Conservation (phyloP, 2,888 invertebrate genomes). For the Julus scanicus region DNA sequence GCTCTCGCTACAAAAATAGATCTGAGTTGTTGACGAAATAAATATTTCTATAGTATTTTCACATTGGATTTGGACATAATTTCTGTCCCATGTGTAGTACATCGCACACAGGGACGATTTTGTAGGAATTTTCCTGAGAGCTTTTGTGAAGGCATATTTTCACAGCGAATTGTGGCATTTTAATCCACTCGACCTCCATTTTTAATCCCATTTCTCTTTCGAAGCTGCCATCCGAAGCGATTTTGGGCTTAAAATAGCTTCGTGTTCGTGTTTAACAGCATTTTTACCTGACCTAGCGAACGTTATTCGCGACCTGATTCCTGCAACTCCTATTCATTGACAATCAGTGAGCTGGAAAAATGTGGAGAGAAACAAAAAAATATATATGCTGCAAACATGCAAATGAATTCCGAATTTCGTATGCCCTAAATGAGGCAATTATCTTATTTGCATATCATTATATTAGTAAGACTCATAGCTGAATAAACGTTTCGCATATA, state of each 20-base stretch:
- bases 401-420: conserved; percentile 9
- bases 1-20: not conserved
- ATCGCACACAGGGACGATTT: not conserved
- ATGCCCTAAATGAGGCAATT: conserved; percentile 17
- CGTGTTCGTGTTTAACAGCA: conserved; percentile 43
- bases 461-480: not conserved
- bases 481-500: no score
- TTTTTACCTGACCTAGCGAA: conserved; percentile 21
- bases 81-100: not conserved
- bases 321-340: not conserved
- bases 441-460: conserved; percentile 23
- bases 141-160: not conserved
- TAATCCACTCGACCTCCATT: conserved; percentile 47
- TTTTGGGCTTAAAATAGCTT: conserved; percentile 30
- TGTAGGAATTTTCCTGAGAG: not conserved
- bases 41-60: not conserved
- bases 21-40: not conserved
- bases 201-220: conserved; percentile 37
- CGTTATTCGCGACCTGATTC: conserved; percentile 25
- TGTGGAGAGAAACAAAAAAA: conserved; percentile 13
- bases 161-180: conserved; percentile 40
- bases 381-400: not conserved
- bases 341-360: conserved; percentile 42
- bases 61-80: conserved; percentile 12
- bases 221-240: conserved; percentile 43